A percentile compares a stretch with the other conserved stretches of the same genome.
Conservation (phyloP, 2,797 vertebrate genomes). For the Leptodactylus fallax region DNA sequence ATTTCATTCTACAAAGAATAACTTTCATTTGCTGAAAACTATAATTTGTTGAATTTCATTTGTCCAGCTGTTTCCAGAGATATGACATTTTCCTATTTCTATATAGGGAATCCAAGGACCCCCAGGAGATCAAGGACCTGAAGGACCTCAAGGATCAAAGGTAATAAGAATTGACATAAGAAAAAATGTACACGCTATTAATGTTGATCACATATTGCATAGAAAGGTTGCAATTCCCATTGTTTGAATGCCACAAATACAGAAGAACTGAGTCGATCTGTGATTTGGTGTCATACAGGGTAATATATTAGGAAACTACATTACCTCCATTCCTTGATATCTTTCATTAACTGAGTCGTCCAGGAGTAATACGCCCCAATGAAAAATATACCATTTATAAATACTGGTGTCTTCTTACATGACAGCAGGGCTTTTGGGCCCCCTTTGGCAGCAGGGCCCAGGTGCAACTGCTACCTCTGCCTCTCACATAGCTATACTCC, state of each 20-base stretch:
- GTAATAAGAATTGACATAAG: constrained; percentile 68
- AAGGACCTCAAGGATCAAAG: constrained; percentile 87
- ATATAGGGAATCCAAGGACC: constrained; percentile 85
- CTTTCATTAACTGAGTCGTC: too few species aligned
- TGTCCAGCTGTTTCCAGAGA: background rate
- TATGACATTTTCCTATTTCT: background rate
- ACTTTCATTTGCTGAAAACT: background rate
- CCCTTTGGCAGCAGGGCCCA: too few species aligned
- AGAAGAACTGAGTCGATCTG: too few species aligned
- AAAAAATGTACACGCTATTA: too few species aligned
- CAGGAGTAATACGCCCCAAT: background rate
- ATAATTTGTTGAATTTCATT: background rate
- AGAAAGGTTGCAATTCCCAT: too few species aligned
- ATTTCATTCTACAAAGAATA: background rate
- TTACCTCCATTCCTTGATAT: too few species aligned
- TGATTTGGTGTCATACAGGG: too few species aligned
- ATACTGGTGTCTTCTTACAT: too few species aligned
- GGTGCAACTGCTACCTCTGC: background rate
- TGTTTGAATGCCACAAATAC: too few species aligned
- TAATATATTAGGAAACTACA: too few species aligned
- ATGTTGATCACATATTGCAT: too few species aligned
- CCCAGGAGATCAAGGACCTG: constrained; percentile 84
- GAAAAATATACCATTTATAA: background rate
- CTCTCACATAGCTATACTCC: background rate
- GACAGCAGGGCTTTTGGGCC: too few species aligned